These are phyloP conservation scores for Callorhinus ursinus DNA, from an alignment of 2,113 vertebrate species.

Conservation along the genomic window DNA sequence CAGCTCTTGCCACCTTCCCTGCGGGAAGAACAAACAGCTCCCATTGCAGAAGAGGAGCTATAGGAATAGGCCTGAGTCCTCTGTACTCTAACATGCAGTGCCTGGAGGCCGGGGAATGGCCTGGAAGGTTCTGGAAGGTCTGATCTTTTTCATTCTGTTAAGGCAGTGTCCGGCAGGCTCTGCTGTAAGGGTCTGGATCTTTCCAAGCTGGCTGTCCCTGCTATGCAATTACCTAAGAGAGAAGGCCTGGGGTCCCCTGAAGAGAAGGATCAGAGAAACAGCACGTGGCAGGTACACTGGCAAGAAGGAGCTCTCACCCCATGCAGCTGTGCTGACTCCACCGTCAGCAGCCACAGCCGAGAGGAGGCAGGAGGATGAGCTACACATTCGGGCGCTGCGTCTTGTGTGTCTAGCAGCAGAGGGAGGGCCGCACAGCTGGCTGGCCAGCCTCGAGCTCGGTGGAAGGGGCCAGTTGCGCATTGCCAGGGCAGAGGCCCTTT, in stretches of 20 bases:
- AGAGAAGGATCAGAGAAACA: neutral
- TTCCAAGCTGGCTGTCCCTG: neutral
- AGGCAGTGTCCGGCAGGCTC: neutral
- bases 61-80: neutral
- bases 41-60: too few relatives aligned
- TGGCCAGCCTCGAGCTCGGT: neutral
- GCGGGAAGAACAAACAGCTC: too few relatives aligned
- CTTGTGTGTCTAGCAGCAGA: accelerated
- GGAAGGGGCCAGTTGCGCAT: neutral
- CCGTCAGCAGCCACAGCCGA: accelerated
- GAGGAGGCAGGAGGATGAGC: neutral
- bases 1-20: neutral
- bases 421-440: neutral
- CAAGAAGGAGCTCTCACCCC: neutral
- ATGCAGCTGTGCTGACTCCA: accelerated
- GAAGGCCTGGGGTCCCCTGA: neutral
- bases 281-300: accelerated
- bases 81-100: too few relatives aligned
- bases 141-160: neutral
- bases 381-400: accelerated
- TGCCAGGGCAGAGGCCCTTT: neutral
- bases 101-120: neutral
- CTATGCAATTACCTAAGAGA: neutral
- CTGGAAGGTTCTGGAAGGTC: neutral
- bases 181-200: neutral